Evolutionary conservation across 30 jellyfish, hydroid and myxozoan genomes (phyloP).

Genomic region (Aurelia sp.): DNA sequence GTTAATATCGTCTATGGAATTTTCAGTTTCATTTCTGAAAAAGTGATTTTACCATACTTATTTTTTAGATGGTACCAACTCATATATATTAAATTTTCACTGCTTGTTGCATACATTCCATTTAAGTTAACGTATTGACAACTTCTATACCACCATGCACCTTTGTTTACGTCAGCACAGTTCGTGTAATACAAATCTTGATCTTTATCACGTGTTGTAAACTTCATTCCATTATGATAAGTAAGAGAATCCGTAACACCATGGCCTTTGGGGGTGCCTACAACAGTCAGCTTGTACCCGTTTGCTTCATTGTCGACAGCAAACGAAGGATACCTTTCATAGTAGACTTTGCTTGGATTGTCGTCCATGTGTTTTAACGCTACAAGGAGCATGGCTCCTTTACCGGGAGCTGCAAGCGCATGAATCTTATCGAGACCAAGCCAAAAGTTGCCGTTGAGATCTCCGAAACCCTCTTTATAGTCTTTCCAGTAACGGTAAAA

Average conservation of each 20-base stretch:
- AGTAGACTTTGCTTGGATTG: not conserved
- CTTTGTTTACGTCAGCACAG: not conserved
- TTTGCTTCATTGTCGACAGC: not conserved
- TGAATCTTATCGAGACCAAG: constrained; percentile 12
- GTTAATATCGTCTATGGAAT: too few relatives aligned
- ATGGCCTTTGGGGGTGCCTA: too few relatives aligned
- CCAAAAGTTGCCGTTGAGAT: not conserved
- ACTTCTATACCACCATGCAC: constrained; percentile 9
- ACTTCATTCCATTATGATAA: not conserved
- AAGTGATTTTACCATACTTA: not conserved
- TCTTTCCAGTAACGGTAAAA: constrained; percentile 9
- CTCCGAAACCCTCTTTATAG: constrained; percentile 5
- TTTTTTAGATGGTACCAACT: not conserved
- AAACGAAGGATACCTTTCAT: not conserved
- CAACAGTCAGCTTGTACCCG: not conserved
- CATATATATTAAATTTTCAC: not conserved
- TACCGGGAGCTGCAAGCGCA: not conserved
- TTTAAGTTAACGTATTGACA: not conserved
- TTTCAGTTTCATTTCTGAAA: constrained; percentile 5
- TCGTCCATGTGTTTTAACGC: not conserved
- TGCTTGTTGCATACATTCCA: not conserved
- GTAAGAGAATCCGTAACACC: not conserved
- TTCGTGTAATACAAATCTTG: not conserved
- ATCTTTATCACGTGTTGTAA: not conserved
- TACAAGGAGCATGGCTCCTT: not conserved